Conservation (phyloP, 2,797 vertebrate species). For the Myotis planiceps region DNA sequence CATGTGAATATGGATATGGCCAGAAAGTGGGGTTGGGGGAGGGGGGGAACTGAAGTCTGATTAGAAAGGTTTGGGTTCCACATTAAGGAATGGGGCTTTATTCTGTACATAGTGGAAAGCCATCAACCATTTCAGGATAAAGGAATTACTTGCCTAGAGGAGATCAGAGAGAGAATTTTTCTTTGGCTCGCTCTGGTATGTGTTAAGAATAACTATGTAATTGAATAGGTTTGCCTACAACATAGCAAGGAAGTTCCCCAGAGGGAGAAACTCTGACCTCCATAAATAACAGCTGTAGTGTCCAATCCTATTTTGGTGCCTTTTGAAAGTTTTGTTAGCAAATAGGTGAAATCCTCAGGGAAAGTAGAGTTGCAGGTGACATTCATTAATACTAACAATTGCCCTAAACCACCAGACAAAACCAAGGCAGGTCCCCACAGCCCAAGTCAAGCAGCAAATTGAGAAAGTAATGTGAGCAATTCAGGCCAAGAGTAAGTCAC, state of each 20-base stretch:
- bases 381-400: not conserved
- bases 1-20: not conserved
- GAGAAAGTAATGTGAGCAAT: not conserved
- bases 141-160: not conserved
- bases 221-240: not conserved
- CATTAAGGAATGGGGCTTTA: not conserved
- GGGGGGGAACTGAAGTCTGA: not conserved
- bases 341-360: not conserved
- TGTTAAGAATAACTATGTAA: constrained; percentile 37
- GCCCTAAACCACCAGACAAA: not conserved
- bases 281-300: not conserved
- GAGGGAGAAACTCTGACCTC: constrained; percentile 26
- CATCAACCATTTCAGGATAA: constrained; percentile 21
- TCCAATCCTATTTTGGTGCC: not conserved
- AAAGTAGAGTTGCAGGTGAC: not conserved
- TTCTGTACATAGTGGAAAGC: not conserved
- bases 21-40: not conserved
- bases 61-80: not conserved
- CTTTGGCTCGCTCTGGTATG: not conserved
- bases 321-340: constrained; percentile 33
- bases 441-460: not conserved
- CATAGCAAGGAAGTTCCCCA: not conserved
- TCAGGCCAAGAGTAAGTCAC: not conserved
- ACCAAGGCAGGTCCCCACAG: not conserved
- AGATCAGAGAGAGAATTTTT: not conserved